A percentile compares a stretch with the other conserved stretches of the same genome.
phyloP scores from a whole-genome alignment of 2,113 vertebrate genomes.

The Aplodontia rufa region DNA sequence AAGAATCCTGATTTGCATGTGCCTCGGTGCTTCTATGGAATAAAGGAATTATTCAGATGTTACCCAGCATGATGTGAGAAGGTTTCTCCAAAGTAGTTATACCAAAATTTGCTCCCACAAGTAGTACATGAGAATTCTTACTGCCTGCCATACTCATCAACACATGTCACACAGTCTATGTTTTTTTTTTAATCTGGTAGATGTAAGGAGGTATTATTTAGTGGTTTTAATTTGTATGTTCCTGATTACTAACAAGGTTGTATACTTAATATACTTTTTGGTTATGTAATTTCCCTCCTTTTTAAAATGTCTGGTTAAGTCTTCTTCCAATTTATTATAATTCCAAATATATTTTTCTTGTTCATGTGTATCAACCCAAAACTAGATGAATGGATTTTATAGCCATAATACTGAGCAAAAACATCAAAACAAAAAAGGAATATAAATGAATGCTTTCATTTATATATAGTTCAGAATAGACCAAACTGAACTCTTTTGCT shows the following conservation, averaged over 20 bases:
- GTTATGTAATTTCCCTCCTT: background rate
- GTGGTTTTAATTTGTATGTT: background rate
- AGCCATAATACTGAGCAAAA: background rate
- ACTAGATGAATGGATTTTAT: background rate
- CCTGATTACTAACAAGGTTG: background rate
- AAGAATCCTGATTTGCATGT: background rate
- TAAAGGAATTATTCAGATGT: background rate
- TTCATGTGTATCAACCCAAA: background rate
- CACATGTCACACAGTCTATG: background rate
- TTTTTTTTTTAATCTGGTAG: background rate
- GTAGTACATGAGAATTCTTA: background rate
- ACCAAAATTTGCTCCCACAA: background rate
- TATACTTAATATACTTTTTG: background rate
- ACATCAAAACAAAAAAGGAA: background rate
- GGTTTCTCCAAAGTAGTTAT: background rate
- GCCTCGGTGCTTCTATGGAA: background rate
- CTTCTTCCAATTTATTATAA: background rate
- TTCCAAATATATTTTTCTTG: background rate
- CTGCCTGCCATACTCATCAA: background rate
- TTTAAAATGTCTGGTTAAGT: background rate
- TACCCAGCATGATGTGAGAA: background rate
- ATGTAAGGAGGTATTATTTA: background rate
- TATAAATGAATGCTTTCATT: background rate
- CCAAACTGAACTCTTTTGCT: background rate
- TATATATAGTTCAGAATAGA: background rate